Evolutionary conservation across 2,113 vertebrate genomes (phyloP).

Genomic region (Cephalopholis sonnerati): DNA sequence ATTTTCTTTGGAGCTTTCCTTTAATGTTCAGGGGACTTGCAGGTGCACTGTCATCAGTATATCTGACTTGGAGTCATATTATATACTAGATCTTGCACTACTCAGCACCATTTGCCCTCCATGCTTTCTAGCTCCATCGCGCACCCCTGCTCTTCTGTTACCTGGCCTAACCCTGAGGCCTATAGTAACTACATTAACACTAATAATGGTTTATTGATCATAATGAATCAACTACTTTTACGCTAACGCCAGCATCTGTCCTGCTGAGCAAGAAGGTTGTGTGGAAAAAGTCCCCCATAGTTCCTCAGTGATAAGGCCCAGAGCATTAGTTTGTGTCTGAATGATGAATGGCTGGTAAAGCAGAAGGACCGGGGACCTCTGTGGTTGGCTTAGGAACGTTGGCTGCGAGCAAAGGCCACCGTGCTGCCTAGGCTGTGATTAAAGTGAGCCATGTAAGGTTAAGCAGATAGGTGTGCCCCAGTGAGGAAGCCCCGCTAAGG

Average conservation of each 20-base stretch:
- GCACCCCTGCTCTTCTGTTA: slow-evolving; percentile 7
- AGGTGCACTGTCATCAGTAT: slow-evolving; percentile 27
- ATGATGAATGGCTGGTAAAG: slow-evolving; percentile 67
- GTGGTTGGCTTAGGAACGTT: slow-evolving; percentile 23
- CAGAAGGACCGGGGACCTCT: slow-evolving; percentile 14
- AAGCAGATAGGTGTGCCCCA: slow-evolving; percentile 35
- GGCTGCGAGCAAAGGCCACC: slow-evolving; percentile 49
- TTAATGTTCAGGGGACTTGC: slow-evolving; percentile 3
- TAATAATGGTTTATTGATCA: slow-evolving; percentile 77
- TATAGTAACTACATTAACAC: slow-evolving; percentile 58
- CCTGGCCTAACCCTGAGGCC: slow-evolving; percentile 29
- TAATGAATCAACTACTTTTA: slow-evolving; percentile 54
- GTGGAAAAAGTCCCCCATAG: slow-evolving; percentile 22
- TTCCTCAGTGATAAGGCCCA: slow-evolving; percentile 34
- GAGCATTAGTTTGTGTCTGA: slow-evolving; percentile 66
- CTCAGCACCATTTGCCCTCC: slow-evolving; percentile 36
- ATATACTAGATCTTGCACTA: slow-evolving; percentile 6
- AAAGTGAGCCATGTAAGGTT: slow-evolving; percentile 53
- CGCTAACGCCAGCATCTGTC: slow-evolving; percentile 50
- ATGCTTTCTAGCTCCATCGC: slow-evolving; percentile 13
- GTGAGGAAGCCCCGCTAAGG: slow-evolving; percentile 6
- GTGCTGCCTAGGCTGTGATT: slow-evolving; percentile 54
- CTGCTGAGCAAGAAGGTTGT: slow-evolving; percentile 52
- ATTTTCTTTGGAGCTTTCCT: neutral
- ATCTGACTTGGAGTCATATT: slow-evolving; percentile 8